Evolutionary conservation across 2,113 vertebrate genomes (phyloP).

Genomic region (Aphyosemion australe): DNA sequence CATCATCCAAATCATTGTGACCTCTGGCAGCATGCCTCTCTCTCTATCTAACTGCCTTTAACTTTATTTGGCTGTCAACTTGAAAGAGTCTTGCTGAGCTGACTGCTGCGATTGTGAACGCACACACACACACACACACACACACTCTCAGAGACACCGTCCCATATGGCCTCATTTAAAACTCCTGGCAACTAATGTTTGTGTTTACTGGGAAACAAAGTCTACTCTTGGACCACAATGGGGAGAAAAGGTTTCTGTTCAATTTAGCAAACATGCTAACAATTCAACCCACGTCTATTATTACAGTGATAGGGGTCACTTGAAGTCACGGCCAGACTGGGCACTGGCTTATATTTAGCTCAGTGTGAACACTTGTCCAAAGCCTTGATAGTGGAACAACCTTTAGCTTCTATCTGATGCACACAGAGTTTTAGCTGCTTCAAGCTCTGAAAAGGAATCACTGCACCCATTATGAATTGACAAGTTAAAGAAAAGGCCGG

Average conservation of each 20-base stretch:
- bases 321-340: conserved; percentile 40
- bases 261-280: conserved; percentile 65
- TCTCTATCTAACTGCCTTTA: conserved; percentile 64
- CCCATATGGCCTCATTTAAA: conserved; percentile 73
- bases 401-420: conserved; percentile 41
- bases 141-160: conserved; percentile 23
- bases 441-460: conserved; percentile 57
- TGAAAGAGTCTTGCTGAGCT: conserved; percentile 60
- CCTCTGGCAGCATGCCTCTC: conserved; percentile 53
- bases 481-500: conserved; percentile 39
- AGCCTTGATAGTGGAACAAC: conserved; percentile 46
- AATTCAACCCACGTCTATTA: conserved; percentile 52
- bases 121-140: conserved; percentile 11
- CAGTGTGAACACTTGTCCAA: conserved; percentile 53
- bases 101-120: conserved; percentile 32
- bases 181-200: conserved; percentile 69
- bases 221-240: conserved; percentile 34
- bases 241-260: conserved; percentile 39
- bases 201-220: conserved; percentile 74
- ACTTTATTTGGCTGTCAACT: conserved; percentile 74
- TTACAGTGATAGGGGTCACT: conserved; percentile 42
- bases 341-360: conserved; percentile 63
- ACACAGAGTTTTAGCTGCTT: conserved; percentile 35
- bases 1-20: conserved; percentile 60
- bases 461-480: conserved; percentile 57